phyloP scores from a whole-genome alignment of 1,140 invertebrate genomes.

The Drosophila ananassae region DNA sequence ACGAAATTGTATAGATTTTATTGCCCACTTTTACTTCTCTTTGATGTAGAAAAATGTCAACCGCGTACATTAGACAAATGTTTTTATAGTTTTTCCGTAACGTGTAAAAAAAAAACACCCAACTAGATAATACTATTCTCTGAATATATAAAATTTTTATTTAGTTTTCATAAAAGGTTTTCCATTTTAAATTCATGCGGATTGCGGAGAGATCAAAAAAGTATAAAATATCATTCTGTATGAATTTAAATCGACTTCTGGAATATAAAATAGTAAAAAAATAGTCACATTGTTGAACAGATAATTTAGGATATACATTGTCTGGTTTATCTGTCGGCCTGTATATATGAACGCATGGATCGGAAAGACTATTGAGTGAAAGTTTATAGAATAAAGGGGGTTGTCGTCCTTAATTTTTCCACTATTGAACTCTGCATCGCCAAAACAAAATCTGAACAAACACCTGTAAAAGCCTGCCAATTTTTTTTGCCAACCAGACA shows the following conservation, averaged over 20 bases:
- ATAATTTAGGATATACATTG: too few relatives aligned
- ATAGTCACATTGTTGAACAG: background rate
- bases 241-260: constrained; percentile 32
- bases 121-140: constrained; percentile 20
- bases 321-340: too few relatives aligned
- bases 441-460: constrained; percentile 13
- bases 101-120: constrained; percentile 17
- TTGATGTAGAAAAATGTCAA: constrained; percentile 22
- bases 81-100: constrained; percentile 22
- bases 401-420: too few relatives aligned
- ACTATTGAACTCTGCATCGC: background rate
- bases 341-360: too few relatives aligned
- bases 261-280: constrained; percentile 4
- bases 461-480: constrained; percentile 21
- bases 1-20: constrained; percentile 32
- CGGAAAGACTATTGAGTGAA: too few relatives aligned
- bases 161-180: constrained; percentile 16
- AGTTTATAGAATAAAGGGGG: too few relatives aligned
- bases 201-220: background rate
- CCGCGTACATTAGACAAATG: constrained; percentile 28
- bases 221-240: constrained; percentile 2
- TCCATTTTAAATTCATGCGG: constrained; percentile 11
- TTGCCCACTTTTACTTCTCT: constrained; percentile 5
- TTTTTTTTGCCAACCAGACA: constrained; percentile 46
- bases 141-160: constrained; percentile 14